Conservation (phyloP, 2,797 vertebrate genomes). For the Mustela erminea region DNA sequence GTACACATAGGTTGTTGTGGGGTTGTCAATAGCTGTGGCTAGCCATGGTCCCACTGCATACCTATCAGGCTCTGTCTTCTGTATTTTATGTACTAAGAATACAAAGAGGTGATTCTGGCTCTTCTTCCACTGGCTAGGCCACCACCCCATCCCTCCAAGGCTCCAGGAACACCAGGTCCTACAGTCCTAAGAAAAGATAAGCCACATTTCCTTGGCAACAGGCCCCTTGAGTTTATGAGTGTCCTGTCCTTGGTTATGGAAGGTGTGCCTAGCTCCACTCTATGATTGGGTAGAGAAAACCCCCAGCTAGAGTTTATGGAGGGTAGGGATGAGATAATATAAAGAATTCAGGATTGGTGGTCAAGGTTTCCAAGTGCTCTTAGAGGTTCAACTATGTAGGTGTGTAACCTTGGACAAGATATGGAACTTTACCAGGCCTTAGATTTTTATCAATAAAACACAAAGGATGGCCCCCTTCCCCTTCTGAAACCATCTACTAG, state of each 20-base stretch:
- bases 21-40: neutral
- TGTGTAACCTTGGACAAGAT: neutral
- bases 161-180: neutral
- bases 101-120: neutral
- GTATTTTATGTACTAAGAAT: neutral
- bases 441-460: neutral
- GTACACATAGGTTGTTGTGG: neutral
- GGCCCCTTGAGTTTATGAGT: neutral
- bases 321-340: neutral
- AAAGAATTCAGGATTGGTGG: neutral
- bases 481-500: neutral
- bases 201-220: neutral
- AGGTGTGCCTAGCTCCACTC: no score
- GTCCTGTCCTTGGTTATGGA: neutral
- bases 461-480: neutral
- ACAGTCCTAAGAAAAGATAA: neutral
- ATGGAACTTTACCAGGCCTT: neutral
- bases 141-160: neutral
- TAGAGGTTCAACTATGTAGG: neutral
- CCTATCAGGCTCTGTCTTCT: neutral
- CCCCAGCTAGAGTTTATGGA: neutral
- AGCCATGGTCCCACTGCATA: neutral
- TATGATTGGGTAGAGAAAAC: neutral
- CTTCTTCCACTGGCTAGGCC: neutral
- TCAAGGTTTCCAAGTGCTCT: neutral